Percentiles rank a stretch among this genome's conserved stretches.
phyloP scores from a whole-genome alignment of 2,797 vertebrate genomes.

The Babyrousa celebensis region DNA sequence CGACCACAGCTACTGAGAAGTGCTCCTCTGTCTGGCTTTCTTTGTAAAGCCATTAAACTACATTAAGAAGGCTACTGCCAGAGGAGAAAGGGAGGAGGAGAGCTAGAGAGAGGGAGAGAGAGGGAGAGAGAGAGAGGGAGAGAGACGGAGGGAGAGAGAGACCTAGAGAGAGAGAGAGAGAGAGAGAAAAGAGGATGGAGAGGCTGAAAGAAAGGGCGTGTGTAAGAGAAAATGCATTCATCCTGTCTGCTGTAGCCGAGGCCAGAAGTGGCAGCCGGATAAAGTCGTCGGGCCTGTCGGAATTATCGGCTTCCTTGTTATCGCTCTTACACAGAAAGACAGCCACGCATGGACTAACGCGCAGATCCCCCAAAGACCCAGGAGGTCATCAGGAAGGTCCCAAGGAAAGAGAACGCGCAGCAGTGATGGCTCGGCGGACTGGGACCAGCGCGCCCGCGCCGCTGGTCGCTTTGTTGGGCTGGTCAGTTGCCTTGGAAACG shows the following conservation, averaged over 20 bases:
- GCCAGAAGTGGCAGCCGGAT: slow-evolving; percentile 87
- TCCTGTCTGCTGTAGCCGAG: slow-evolving; percentile 85
- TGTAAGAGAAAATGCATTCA: slow-evolving; percentile 80
- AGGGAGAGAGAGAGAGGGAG: slow-evolving; percentile 60
- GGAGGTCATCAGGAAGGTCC: slow-evolving; percentile 80
- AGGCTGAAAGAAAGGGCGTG: slow-evolving; percentile 20
- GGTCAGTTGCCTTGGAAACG: slow-evolving; percentile 91
- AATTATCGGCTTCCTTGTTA: slow-evolving; percentile 86
- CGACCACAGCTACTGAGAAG: slow-evolving; percentile 91
- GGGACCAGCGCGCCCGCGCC: slow-evolving; percentile 73
- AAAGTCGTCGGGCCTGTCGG: slow-evolving; percentile 84
- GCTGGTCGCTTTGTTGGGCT: slow-evolving; percentile 81
- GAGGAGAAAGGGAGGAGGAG: slow-evolving; percentile 89
- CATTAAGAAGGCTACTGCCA: slow-evolving; percentile 91
- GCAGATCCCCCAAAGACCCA: slow-evolving; percentile 80
- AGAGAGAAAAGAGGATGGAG: neutral
- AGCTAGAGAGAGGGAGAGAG: slow-evolving; percentile 76
- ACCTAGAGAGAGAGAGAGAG: neutral
- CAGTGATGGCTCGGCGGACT: slow-evolving; percentile 73
- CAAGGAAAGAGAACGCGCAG: slow-evolving; percentile 60
- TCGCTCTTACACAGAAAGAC: slow-evolving; percentile 83
- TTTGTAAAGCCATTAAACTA: slow-evolving; percentile 93
- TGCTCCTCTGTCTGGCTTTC: slow-evolving; percentile 89
- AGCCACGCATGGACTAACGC: slow-evolving; percentile 80
- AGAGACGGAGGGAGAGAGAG: slow-evolving; percentile 53